phyloP scores from a whole-genome alignment of 1,140 invertebrate genomes.

The Scaptodrosophila lebanonensis region DNA sequence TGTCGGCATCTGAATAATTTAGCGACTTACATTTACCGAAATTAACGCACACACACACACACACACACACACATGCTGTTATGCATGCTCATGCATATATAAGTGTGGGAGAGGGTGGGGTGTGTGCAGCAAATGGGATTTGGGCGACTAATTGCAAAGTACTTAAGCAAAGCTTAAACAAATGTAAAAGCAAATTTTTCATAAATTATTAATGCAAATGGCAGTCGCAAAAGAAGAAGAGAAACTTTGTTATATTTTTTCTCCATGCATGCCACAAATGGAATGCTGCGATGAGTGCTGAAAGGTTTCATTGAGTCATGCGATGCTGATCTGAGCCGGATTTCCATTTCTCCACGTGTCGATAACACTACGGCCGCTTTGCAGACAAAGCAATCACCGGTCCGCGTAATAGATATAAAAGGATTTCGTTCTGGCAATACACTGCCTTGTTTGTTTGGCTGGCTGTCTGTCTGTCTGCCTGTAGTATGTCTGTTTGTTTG shows the following conservation, averaged over 20 bases:
- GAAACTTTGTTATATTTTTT: neutral
- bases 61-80: neutral
- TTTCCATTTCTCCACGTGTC: too few species aligned
- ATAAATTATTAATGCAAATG: slow-evolving; percentile 70
- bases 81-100: slow-evolving; percentile 14
- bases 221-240: slow-evolving; percentile 3
- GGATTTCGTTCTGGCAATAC: slow-evolving; percentile 34
- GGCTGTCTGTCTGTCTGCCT: slow-evolving; percentile 40
- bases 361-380: slow-evolving; percentile 22
- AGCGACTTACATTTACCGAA: slow-evolving; percentile 69
- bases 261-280: too few species aligned
- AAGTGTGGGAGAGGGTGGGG: slow-evolving; percentile 16
- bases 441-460: slow-evolving; percentile 31
- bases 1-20: slow-evolving; percentile 71
- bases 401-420: slow-evolving; percentile 55
- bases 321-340: too few species aligned
- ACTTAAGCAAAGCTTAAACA: slow-evolving; percentile 74
- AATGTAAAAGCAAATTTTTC: slow-evolving; percentile 66
- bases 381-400: slow-evolving; percentile 34
- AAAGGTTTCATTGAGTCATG: too few species aligned
- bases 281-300: too few species aligned
- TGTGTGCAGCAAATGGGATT: slow-evolving; percentile 64
- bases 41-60: slow-evolving; percentile 52
- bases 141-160: slow-evolving; percentile 76
- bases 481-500: too few species aligned